These are phyloP conservation scores for Pygoscelis adeliae DNA, from an alignment of 2,113 vertebrate genomes.

Conservation along the genomic window DNA sequence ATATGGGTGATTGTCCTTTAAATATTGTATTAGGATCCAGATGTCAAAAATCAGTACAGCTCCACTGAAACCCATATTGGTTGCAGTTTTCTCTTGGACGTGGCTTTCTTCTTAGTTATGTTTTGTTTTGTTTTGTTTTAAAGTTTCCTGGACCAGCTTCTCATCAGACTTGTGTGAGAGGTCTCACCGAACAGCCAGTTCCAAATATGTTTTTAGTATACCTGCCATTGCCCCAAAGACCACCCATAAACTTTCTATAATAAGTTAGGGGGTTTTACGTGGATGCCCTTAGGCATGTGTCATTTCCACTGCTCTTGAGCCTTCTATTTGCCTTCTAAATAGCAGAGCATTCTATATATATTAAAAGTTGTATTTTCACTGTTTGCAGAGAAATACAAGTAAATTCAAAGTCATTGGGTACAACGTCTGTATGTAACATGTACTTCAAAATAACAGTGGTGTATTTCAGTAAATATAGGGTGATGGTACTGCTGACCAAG, in stretches of 20 bases:
- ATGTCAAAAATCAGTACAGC: not conserved
- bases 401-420: not conserved
- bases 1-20: not conserved
- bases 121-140: not conserved
- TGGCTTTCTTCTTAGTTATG: not conserved
- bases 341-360: not conserved
- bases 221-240: not conserved
- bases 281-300: not conserved
- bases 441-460: not conserved
- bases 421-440: not conserved
- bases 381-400: not conserved
- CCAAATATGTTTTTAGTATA: not conserved
- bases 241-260: not conserved
- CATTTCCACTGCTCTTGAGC: not conserved
- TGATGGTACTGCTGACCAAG: not conserved
- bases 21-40: not conserved
- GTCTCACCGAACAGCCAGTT: not conserved
- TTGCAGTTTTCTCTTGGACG: not conserved
- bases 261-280: accelerated
- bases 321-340: not conserved
- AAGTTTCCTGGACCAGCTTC: not conserved
- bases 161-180: not conserved
- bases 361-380: not conserved
- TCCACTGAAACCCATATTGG: not conserved
- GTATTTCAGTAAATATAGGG: not conserved